Base-by-base conservation (phyloP, 2,888 invertebrate species). In the Rotaria socialis region DNA sequence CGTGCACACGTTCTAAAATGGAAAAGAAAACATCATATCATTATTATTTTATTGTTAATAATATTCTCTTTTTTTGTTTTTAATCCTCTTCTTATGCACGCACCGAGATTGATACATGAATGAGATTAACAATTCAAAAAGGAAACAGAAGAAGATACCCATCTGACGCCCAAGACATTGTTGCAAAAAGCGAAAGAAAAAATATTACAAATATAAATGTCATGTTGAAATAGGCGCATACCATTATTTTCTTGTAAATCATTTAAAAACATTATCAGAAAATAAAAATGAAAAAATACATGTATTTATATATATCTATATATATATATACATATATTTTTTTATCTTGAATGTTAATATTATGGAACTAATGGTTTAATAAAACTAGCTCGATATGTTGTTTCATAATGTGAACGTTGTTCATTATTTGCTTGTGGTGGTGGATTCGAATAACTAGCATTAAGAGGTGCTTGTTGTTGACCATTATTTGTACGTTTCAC, bases 301-400 rank as follows among this genome's bases (percentile, higher is more conserved):
- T 35, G 35, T 35, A 35, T 35, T 35, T 35, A 35, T 2, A 35
- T 35, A 60, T 3, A 27, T 11, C 27, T 0, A 11, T 52, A 52
- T 55, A 5, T 19, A n/a, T n/a, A 60, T 3, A 27, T 11, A 60
- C 3, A 11, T 52, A 52, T 55, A 5, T 19, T 14, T 16, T 35
- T 19, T 67, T 27, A 0, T 67, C 7, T 41, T 27, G 6, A n/a
- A 5, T 19, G 27, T 67, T 27, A 19, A 14, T 67, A n/a, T 35
- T 35, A 67, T 16, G 67, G 67, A 19, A 80, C 41, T 47, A 80
- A 47, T 24, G 80, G 80, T 10, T 80, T 80, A 16, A 80, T 80
- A 47, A 80, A 80, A 47, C 80, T 80, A 10, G 80, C 24, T 14
- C 80, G 80, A 80, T 80, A 80, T 43, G 80, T 80, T 47, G 80